These are phyloP conservation scores for Diorhabda carinulata DNA, from an alignment of 1,140 invertebrate species.

Conservation along the genomic window DNA sequence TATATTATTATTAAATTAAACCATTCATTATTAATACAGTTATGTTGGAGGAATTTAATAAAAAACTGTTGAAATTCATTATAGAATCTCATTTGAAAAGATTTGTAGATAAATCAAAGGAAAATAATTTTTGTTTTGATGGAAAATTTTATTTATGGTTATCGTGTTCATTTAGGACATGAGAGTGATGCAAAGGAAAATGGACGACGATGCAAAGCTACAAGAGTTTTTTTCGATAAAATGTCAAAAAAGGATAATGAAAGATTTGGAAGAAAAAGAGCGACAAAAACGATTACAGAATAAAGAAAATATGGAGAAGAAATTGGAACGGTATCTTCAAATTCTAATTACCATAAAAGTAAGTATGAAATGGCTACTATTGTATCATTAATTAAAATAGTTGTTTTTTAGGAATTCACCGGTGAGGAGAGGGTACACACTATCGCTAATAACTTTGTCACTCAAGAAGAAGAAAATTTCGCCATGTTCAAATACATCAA, in stretches of 20 bases:
- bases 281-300: slow-evolving; percentile 58
- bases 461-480: slow-evolving; percentile 87
- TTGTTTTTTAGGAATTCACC: slow-evolving; percentile 49
- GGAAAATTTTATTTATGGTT: too few relatives aligned
- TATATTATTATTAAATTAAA: too few relatives aligned
- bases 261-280: slow-evolving; percentile 68
- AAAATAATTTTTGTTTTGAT: too few relatives aligned
- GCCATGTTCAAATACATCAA: slow-evolving; percentile 90
- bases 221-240: slow-evolving; percentile 80
- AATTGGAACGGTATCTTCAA: slow-evolving; percentile 64
- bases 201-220: slow-evolving; percentile 79
- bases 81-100: too few relatives aligned
- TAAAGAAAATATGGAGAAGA: slow-evolving; percentile 64
- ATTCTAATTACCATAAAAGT: slow-evolving; percentile 69
- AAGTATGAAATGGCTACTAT: neutral
- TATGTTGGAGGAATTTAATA: too few relatives aligned
- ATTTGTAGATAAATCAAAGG: too few relatives aligned
- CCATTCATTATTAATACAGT: too few relatives aligned
- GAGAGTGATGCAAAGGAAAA: slow-evolving; percentile 74
- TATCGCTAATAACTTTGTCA: slow-evolving; percentile 71
- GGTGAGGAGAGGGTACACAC: slow-evolving; percentile 69
- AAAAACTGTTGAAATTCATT: too few relatives aligned
- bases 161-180: slow-evolving; percentile 59
- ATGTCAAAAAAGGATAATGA: slow-evolving; percentile 74
- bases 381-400: neutral